Evolutionary conservation across 37 sponge, comb jelly and placozoan species (phyloP), one percentile per base, ranked within the genome.

Genomic region (Bolinopsis microptera): DNA sequence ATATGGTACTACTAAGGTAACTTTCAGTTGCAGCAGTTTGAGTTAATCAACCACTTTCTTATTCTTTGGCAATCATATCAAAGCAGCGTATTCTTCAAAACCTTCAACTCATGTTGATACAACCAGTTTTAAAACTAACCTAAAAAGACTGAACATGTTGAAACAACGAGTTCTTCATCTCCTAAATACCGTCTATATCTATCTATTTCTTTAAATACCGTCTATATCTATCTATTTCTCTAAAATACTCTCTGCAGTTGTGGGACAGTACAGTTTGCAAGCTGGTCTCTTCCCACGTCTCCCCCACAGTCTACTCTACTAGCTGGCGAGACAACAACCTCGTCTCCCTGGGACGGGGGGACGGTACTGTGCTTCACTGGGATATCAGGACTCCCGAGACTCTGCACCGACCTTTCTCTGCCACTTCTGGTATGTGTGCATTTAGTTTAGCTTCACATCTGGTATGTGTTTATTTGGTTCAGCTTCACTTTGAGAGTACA

Each of bases 191-290:
- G n/a, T n/a, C n/a, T n/a, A n/a, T n/a, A n/a, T 48, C 61, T 13
- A 48, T 13, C 75, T 23, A 72, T 28, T 72, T 28, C 31, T n/a
- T n/a, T n/a, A 72, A 72, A 8, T n/a, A 8, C 31, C 75, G 5
- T n/a, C 75, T 72, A 72, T 23, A 5, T n/a, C 75, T 48, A 5
- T 13, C 13, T 48, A 48, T 13, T 48, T 13, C 61, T n/a, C n/a
- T n/a, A n/a, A n/a, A n/a, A n/a, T n/a, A 35, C 83, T 31, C 74
- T 28, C n/a, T 77, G 13, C 90, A 86, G 90, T 34, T 86, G 40
- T 86, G 90, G 90, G 90, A 86, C 90, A 86, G 90, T 34, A 86
- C 90, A 38, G 90, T 86, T 9, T 86, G 90, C 26, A 86, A 86
- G 90, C 41, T 86, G 90, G 61, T 86, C 1, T 41, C 61, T 2